Conservation (phyloP, 2,888 invertebrate genomes). For the Calameuta pallipes region DNA sequence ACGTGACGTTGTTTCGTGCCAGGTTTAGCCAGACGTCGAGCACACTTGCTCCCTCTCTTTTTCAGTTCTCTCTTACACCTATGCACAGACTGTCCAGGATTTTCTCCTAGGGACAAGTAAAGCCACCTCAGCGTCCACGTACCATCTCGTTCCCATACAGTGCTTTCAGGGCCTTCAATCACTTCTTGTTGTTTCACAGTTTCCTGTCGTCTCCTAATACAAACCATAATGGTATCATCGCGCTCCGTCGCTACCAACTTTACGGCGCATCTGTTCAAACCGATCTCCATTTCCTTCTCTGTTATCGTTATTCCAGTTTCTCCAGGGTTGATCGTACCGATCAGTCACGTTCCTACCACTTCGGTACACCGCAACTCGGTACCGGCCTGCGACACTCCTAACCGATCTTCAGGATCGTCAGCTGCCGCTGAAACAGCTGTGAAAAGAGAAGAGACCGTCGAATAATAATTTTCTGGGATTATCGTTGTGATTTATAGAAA, state of each 20-base stretch:
- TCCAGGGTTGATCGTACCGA: background rate
- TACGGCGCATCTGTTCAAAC: background rate
- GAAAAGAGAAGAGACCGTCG: background rate
- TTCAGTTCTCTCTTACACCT: background rate
- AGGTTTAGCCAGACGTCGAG: background rate
- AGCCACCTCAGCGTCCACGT: background rate
- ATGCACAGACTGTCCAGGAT: background rate
- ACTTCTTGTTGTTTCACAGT: background rate
- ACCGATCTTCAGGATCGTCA: background rate
- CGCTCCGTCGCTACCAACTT: background rate
- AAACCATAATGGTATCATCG: background rate
- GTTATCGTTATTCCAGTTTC: background rate
- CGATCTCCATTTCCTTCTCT: background rate
- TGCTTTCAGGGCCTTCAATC: background rate
- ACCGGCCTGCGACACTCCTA: background rate
- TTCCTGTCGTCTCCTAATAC: background rate
- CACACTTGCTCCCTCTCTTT: conserved; percentile 3
- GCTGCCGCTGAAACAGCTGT: conserved; percentile 7
- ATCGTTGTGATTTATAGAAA: background rate
- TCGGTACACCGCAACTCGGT: background rate
- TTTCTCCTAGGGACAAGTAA: background rate
- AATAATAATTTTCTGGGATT: background rate
- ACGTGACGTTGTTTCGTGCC: background rate
- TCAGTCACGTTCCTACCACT: background rate
- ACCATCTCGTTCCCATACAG: background rate